These are phyloP conservation scores for Syngnathus scovelli DNA, from an alignment of 2,113 vertebrate species.

Conservation along the genomic window DNA sequence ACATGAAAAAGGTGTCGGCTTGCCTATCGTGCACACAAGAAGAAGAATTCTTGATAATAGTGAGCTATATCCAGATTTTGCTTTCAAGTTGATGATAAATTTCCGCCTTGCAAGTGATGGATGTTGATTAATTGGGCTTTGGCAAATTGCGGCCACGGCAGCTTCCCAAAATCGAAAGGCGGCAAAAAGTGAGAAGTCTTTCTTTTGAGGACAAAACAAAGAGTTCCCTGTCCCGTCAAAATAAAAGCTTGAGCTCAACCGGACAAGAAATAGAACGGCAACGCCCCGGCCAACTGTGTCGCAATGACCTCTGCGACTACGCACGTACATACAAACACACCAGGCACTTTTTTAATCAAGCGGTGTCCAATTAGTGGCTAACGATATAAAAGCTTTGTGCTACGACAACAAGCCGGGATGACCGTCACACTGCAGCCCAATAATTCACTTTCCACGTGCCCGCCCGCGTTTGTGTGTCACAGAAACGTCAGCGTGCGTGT, in stretches of 20 bases:
- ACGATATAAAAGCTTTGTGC: slow-evolving; percentile 2
- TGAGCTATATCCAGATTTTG: no score
- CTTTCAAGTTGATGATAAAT: no score
- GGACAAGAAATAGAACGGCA: not conserved
- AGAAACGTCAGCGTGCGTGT: not conserved
- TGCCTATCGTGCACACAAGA: no score
- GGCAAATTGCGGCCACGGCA: no score
- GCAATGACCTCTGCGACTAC: slow-evolving; percentile 24
- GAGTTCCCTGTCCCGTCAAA: not conserved
- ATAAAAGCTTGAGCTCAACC: not conserved
- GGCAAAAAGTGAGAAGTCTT: not conserved
- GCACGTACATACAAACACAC: not conserved
- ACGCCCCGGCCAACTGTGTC: not conserved
- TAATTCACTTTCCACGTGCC: not conserved
- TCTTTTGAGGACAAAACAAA: not conserved
- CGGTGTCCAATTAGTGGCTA: not conserved
- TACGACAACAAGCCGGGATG: not conserved
- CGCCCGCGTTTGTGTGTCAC: not conserved
- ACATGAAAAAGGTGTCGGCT: no score
- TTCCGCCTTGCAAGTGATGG: no score
- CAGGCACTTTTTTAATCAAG: not conserved
- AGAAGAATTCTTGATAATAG: no score
- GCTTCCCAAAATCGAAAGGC: no score
- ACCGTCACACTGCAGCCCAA: slow-evolving; percentile 5
- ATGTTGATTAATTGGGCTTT: no score